These are phyloP conservation scores for Drosophila biarmipes DNA, from an alignment of 1,140 invertebrate species.

Conservation along the genomic window DNA sequence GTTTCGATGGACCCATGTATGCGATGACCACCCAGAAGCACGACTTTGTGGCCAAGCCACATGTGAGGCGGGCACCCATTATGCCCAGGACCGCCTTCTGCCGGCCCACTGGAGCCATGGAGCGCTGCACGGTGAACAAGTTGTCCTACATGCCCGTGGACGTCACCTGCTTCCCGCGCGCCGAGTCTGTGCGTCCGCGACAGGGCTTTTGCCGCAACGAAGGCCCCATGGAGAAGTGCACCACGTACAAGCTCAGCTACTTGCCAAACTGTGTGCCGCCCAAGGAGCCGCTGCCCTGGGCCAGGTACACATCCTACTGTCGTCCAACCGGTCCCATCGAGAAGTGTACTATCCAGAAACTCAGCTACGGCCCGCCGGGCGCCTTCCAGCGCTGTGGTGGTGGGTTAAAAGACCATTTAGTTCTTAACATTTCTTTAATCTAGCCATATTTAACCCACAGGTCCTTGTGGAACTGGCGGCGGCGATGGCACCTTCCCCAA, in stretches of 20 bases:
- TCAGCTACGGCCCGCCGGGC: slow-evolving; percentile 86
- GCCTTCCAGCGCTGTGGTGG: slow-evolving; percentile 76
- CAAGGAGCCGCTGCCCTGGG: slow-evolving; percentile 85
- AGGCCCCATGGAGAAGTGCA: slow-evolving; percentile 85
- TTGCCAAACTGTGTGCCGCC: slow-evolving; percentile 85
- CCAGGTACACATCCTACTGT: slow-evolving; percentile 80
- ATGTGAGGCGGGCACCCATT: slow-evolving; percentile 85
- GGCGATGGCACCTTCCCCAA: slow-evolving; percentile 56
- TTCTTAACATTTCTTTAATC: too few species aligned
- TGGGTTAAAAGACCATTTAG: slow-evolving; percentile 16
- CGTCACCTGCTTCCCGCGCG: slow-evolving; percentile 66
- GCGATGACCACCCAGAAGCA: slow-evolving; percentile 89
- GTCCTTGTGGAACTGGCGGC: slow-evolving; percentile 48
- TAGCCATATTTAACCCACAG: background rate
- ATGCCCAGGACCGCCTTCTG: slow-evolving; percentile 86
- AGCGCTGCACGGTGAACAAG: slow-evolving; percentile 85
- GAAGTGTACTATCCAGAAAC: slow-evolving; percentile 86
- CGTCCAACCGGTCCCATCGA: slow-evolving; percentile 84
- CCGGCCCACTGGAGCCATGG: slow-evolving; percentile 85
- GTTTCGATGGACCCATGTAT: slow-evolving; percentile 88
- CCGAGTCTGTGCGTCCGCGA: slow-evolving; percentile 52
- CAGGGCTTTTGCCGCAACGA: slow-evolving; percentile 63
- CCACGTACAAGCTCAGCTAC: slow-evolving; percentile 86
- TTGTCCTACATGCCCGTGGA: slow-evolving; percentile 86
- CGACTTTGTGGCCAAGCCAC: slow-evolving; percentile 89